phyloP scores from a whole-genome alignment of 2,888 invertebrate species.

The Busseola fusca region DNA sequence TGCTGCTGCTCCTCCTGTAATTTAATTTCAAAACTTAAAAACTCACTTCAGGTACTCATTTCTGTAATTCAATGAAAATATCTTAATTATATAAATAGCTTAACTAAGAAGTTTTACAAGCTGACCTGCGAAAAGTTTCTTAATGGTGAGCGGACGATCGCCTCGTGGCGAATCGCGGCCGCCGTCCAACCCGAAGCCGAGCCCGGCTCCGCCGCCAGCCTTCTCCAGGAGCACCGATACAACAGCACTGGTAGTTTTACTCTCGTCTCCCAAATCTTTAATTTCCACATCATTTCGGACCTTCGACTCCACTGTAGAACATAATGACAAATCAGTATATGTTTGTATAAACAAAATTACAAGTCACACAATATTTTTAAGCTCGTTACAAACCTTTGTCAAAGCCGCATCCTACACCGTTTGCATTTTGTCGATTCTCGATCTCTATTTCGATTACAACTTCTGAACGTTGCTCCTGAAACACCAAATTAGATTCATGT shows the following conservation, averaged over 20 bases:
- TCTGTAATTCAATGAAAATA: neutral
- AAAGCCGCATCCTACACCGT: slow-evolving; percentile 80
- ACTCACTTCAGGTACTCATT: neutral
- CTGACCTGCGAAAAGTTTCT: slow-evolving; percentile 97
- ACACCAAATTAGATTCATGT: slow-evolving; percentile 19
- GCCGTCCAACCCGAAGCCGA: slow-evolving; percentile 98
- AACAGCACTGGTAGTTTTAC: slow-evolving; percentile 69
- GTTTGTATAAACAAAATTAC: neutral
- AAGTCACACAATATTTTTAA: slow-evolving; percentile 7
- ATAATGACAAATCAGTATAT: slow-evolving; percentile 13
- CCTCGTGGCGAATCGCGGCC: slow-evolving; percentile 97
- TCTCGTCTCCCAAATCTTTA: slow-evolving; percentile 55
- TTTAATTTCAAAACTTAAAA: slow-evolving; percentile 1
- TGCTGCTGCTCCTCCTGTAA: slow-evolving; percentile 95
- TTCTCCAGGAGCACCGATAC: slow-evolving; percentile 87
- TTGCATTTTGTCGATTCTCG: slow-evolving; percentile 79
- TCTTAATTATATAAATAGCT: neutral
- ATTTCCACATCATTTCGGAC: slow-evolving; percentile 67
- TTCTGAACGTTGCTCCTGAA: slow-evolving; percentile 93
- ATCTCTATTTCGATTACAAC: slow-evolving; percentile 93
- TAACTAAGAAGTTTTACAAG: slow-evolving; percentile 23
- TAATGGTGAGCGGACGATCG: slow-evolving; percentile 95
- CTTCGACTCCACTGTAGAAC: slow-evolving; percentile 83
- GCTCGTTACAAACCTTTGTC: slow-evolving; percentile 76
- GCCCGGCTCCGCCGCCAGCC: slow-evolving; percentile 93